phyloP scores from a whole-genome alignment of 2,113 vertebrate species.

The Vulpes ferrilata region DNA sequence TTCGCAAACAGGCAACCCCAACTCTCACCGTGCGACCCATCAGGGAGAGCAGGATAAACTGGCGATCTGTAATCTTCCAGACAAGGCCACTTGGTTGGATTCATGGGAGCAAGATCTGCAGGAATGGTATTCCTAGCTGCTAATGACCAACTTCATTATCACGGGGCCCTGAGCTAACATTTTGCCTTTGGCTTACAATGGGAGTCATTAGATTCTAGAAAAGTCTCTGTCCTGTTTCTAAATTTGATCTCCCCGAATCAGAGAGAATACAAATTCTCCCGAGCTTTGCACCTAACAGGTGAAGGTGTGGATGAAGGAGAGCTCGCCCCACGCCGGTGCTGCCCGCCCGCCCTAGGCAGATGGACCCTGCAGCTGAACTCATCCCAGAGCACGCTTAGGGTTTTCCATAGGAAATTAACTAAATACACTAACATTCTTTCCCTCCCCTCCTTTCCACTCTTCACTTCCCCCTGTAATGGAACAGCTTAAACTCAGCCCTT shows the following conservation, averaged over 20 bases:
- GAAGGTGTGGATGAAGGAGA: not conserved
- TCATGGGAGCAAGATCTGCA: conserved; percentile 39
- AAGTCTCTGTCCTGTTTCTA: conserved; percentile 63
- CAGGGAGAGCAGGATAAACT: not conserved
- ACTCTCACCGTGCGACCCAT: fast-evolving
- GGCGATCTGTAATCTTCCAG: conserved; percentile 40
- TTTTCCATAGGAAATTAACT: conserved; percentile 20
- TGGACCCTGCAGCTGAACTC: not conserved
- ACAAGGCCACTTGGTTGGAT: not conserved
- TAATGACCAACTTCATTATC: conserved; percentile 74
- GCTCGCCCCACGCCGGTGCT: not conserved
- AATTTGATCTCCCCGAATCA: conserved; percentile 68
- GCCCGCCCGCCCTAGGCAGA: not conserved
- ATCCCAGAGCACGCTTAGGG: not conserved
- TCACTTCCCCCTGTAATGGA: conserved; percentile 59
- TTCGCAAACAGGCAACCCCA: not conserved
- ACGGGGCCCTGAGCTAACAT: conserved; percentile 16
- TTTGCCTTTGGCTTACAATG: conserved; percentile 73
- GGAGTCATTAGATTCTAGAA: conserved; percentile 74
- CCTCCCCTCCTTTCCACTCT: conserved; percentile 42
- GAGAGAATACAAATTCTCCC: conserved; percentile 48
- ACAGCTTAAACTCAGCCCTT: conserved; percentile 33
- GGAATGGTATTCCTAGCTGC: conserved; percentile 54
- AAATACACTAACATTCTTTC: not conserved
- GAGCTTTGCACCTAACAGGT: not conserved